Conservation (phyloP, 1,140 invertebrate genomes). For the Chironomus tepperi region DNA sequence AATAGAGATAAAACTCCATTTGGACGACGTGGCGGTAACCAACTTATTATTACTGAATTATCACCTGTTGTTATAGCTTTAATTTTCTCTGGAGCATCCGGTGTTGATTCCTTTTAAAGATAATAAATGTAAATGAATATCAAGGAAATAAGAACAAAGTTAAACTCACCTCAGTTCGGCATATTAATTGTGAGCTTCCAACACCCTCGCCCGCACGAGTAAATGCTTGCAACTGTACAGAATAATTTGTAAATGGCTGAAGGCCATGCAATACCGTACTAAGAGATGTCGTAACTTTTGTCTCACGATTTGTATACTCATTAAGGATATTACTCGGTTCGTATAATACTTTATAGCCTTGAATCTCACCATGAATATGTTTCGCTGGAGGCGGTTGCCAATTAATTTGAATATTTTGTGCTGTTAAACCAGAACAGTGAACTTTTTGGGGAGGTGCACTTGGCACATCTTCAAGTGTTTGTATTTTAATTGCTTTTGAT, state of each 20-base stretch:
- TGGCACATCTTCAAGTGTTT: slow-evolving; percentile 71
- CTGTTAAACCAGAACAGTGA: slow-evolving; percentile 53
- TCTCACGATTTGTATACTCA: slow-evolving; percentile 48
- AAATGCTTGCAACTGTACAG: slow-evolving; percentile 68
- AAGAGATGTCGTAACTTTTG: slow-evolving; percentile 47
- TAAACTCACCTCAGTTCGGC: slow-evolving; percentile 48
- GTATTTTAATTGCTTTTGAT: slow-evolving; percentile 55
- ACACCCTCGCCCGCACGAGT: slow-evolving; percentile 70
- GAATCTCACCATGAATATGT: slow-evolving; percentile 62
- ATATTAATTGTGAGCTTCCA: slow-evolving; percentile 54
- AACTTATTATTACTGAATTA: slow-evolving; percentile 64
- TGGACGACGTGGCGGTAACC: slow-evolving; percentile 60
- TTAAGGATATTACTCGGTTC: slow-evolving; percentile 52
- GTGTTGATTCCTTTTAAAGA: slow-evolving; percentile 48
- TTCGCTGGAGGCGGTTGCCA: slow-evolving; percentile 65
- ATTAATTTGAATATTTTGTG: slow-evolving; percentile 63
- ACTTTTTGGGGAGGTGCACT: slow-evolving; percentile 57
- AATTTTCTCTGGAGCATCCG: slow-evolving; percentile 61
- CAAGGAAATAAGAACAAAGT: too few relatives aligned
- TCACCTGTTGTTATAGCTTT: slow-evolving; percentile 60
- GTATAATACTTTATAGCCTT: slow-evolving; percentile 72
- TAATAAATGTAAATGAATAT: too few relatives aligned
- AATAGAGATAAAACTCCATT: slow-evolving; percentile 69
- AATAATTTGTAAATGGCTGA: slow-evolving; percentile 64
- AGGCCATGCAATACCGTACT: slow-evolving; percentile 51